These are phyloP conservation scores for Phenganax subtilis DNA, from an alignment of 92 coral and sea anemone species.

Conservation along the genomic window DNA sequence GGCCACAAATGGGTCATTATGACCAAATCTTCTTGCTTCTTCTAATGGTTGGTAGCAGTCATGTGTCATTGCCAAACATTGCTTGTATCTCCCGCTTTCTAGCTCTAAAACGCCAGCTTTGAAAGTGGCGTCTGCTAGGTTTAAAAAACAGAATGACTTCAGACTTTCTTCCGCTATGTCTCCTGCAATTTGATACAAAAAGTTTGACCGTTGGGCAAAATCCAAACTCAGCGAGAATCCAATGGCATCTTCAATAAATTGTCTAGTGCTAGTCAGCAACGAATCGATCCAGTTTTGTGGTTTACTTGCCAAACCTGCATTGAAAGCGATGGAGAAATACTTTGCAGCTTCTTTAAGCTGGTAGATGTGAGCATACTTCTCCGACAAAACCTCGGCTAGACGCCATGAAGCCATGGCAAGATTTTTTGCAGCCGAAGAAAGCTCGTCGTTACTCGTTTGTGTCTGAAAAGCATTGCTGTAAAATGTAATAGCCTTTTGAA, in stretches of 20 bases:
- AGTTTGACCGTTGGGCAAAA: slow-evolving; percentile 1
- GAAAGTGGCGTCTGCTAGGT: slow-evolving; percentile 54
- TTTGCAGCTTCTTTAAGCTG: slow-evolving; percentile 67
- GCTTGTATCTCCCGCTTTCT: slow-evolving; percentile 59
- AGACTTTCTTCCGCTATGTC: neutral
- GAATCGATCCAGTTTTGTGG: slow-evolving; percentile 56
- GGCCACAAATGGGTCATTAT: slow-evolving; percentile 38
- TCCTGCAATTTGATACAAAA: slow-evolving; percentile 3
- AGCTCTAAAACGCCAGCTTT: slow-evolving; percentile 69
- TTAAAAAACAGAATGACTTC: slow-evolving; percentile 18
- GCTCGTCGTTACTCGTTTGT: slow-evolving; percentile 47
- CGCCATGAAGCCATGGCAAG: slow-evolving; percentile 77
- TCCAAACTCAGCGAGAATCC: slow-evolving; percentile 42
- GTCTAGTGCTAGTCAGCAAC: slow-evolving; percentile 49
- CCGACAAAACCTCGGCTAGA: slow-evolving; percentile 47
- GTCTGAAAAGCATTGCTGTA: slow-evolving; percentile 34
- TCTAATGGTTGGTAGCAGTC: slow-evolving; percentile 80
- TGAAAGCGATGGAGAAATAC: slow-evolving; percentile 46
- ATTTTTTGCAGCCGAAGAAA: slow-evolving; percentile 71
- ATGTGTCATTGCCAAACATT: slow-evolving; percentile 65
- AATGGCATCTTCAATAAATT: slow-evolving; percentile 60
- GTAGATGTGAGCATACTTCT: slow-evolving; percentile 44
- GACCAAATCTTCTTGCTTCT: slow-evolving; percentile 62
- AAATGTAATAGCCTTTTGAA: slow-evolving; percentile 35
- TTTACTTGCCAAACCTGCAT: slow-evolving; percentile 54